Evolutionary conservation across 2,113 vertebrate genomes (phyloP).

Genomic region (Calypte anna): DNA sequence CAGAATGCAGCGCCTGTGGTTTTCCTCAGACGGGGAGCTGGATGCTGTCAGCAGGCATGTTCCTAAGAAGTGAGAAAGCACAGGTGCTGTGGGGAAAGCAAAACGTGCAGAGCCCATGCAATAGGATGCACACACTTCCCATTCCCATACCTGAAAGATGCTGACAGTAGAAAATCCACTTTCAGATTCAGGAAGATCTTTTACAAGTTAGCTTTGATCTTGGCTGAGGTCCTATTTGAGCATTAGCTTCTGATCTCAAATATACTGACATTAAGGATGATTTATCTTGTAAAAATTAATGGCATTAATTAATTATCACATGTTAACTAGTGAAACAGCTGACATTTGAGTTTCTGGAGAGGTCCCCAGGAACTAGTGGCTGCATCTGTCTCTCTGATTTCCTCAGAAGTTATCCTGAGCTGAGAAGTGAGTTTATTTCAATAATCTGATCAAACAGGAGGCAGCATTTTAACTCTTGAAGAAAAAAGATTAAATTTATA

Average conservation of each 20-base stretch:
- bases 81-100: not conserved
- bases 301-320: not conserved
- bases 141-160: not conserved
- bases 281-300: not conserved
- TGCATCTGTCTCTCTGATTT: not conserved
- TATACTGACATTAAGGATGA: not conserved
- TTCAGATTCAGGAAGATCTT: not conserved
- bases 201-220: not conserved
- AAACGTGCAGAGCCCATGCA: not conserved
- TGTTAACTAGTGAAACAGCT: not conserved
- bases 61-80: not conserved
- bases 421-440: not conserved
- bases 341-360: not conserved
- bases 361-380: not conserved
- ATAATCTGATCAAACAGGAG: not conserved
- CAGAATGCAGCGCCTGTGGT: fast-evolving
- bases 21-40: not conserved
- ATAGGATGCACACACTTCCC: not conserved
- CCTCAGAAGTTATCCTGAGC: not conserved
- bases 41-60: fast-evolving
- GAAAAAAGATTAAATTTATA: not conserved
- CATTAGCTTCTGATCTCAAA: not conserved
- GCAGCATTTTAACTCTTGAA: not conserved
- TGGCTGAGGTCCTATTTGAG: not conserved
- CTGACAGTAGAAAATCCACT: not conserved